phyloP scores from a whole-genome alignment of 2,113 vertebrate species.

The Gila orcuttii region DNA sequence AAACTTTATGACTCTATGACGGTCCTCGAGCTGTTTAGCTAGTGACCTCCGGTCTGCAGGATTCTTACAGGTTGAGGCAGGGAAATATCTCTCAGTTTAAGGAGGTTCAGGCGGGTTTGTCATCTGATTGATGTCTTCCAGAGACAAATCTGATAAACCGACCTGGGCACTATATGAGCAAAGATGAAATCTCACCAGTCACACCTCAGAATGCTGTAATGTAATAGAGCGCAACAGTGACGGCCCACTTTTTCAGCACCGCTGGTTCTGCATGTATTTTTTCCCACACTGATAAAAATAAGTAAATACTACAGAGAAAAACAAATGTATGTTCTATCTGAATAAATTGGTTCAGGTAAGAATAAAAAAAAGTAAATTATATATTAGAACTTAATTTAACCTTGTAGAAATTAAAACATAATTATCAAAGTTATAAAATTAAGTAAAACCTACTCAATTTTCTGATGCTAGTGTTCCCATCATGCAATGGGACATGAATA shows the following conservation, averaged over 20 bases:
- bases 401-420: too few species aligned
- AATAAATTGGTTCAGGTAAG: too few species aligned
- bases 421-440: too few species aligned
- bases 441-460: too few species aligned
- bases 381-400: too few species aligned
- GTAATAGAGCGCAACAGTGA: not conserved
- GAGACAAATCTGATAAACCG: constrained; percentile 53
- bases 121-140: constrained; percentile 60
- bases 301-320: too few species aligned
- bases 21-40: constrained; percentile 30
- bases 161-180: constrained; percentile 21
- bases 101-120: constrained; percentile 44
- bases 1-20: constrained; percentile 1
- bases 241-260: not conserved
- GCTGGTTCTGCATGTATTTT: not conserved
- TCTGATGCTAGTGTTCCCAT: too few species aligned
- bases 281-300: too few species aligned
- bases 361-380: too few species aligned
- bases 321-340: too few species aligned
- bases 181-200: constrained; percentile 5
- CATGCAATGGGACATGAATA: too few species aligned
- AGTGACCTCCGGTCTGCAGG: constrained; percentile 4
- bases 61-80: constrained; percentile 42
- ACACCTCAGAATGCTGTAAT: not conserved
- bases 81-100: constrained; percentile 38